Conservation (phyloP, 1,140 invertebrate genomes). For the Bombyx mandarina region DNA sequence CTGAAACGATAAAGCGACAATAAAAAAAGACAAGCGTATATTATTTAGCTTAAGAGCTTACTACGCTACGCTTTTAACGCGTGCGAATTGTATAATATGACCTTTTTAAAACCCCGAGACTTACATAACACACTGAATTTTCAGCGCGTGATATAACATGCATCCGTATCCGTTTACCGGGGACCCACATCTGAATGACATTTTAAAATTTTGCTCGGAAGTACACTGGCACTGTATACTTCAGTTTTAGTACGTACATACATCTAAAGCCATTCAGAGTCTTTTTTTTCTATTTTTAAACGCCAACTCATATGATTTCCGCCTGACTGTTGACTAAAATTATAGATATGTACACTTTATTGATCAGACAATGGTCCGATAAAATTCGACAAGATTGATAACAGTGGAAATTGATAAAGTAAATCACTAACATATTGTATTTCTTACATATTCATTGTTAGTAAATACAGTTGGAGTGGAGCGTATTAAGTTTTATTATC, state of each 20-base stretch:
- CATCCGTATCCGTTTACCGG: constrained; percentile 4
- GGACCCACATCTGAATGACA: not conserved
- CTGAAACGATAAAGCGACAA: no score
- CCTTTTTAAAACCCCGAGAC: no score
- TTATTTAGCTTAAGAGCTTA: no score
- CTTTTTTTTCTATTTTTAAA: not conserved
- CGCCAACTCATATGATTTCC: constrained; percentile 1
- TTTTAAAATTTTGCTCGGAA: not conserved
- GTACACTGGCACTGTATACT: not conserved
- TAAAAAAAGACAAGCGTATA: no score
- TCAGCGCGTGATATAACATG: no score
- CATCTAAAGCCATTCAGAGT: not conserved
- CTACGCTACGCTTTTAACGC: no score
- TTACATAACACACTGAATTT: no score
- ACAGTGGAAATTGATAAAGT: constrained; percentile 27
- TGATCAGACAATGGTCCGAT: constrained; percentile 28
- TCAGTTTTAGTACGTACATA: constrained; percentile 3
- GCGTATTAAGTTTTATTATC: not conserved
- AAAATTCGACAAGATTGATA: constrained; percentile 29
- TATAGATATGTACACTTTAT: constrained; percentile 16
- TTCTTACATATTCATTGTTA: constrained; percentile 16
- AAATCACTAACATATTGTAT: constrained; percentile 12
- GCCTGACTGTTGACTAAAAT: not conserved
- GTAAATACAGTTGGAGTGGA: constrained; percentile 12
- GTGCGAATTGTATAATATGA: no score